phyloP scores from a whole-genome alignment of 2,888 invertebrate species.

The Ochlodes sylvanus region DNA sequence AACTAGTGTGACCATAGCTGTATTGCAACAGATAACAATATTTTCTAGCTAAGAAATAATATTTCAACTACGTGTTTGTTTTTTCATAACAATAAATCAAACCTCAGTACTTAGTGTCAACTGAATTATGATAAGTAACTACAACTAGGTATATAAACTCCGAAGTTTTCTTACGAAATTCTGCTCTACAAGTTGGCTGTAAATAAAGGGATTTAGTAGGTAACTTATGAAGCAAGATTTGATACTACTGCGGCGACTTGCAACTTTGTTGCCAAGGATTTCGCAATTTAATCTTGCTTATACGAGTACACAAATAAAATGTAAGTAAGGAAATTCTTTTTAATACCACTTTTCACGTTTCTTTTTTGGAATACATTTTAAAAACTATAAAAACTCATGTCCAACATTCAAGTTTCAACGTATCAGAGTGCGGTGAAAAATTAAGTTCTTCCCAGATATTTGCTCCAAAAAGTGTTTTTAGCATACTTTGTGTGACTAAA shows the following conservation, averaged over 20 bases:
- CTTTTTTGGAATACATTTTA: too few relatives aligned
- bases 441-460: too few relatives aligned
- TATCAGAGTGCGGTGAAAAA: too few relatives aligned
- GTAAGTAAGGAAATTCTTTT: neutral
- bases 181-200: constrained; percentile 3
- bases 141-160: constrained; percentile 1
- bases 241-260: constrained; percentile 6
- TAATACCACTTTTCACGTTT: neutral
- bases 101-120: neutral
- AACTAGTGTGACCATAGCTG: too few relatives aligned
- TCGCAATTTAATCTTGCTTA: constrained; percentile 4
- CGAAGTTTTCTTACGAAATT: constrained; percentile 18
- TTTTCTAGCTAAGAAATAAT: too few relatives aligned
- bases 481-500: too few relatives aligned
- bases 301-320: neutral
- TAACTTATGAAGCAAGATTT: constrained; percentile 18
- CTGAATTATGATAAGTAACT: constrained; percentile 11
- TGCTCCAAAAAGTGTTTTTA: too few relatives aligned
- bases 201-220: constrained; percentile 22
- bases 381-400: too few relatives aligned
- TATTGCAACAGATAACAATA: too few relatives aligned
- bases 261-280: constrained; percentile 18
- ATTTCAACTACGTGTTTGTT: too few relatives aligned
- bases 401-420: too few relatives aligned
- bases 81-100: neutral